Base-by-base conservation (phyloP, 2,797 vertebrate genomes). In the Acropternis orthonyx region DNA sequence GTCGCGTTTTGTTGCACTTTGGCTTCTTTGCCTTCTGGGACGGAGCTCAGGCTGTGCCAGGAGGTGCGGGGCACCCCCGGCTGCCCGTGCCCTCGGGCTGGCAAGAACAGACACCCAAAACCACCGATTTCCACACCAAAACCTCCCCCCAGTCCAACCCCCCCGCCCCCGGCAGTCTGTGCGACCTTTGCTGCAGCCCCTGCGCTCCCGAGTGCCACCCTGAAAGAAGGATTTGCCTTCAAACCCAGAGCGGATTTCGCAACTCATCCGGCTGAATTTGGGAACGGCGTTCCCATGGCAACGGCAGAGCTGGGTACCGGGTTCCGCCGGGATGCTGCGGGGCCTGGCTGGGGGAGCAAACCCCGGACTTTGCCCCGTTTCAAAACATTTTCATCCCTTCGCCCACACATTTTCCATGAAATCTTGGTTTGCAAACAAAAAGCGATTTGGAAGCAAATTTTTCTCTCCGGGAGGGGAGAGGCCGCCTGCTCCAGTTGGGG, bases 211-310 rank as follows among this genome's bases (percentile, higher is more conserved):
- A 62, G 32, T 3, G 58, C 32, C 34, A 56, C 66, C 8, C 4
- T 36, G 61, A 30, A 61, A 66, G n/a, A 12, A 13, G 12, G 65
- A 55, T 93, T 88, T 88, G 86, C 76, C 59, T 55, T 17, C 34
- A 52, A 88, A 67, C 48, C 2, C 26, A 12, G 84, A 72, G 77
- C 1, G 21, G 93, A 52, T 90, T 92, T 55, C 17, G 84, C 80
- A 24, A 23, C 74, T 91, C 84, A 59, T 92, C 73, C 37, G 8
- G 49, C 58, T 58, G 74, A 87, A 74, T 6, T 72, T 72, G 84
- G 83, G 80, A 81, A 77, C 48, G 12, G 4, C 0, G 59, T 95
- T 92, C 84, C 93, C 93, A 93, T 85, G 92, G 92, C 90, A 92
- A 94, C 77, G 5, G 85, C 92, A 63, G 92, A n/a, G 65, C 75